Base-by-base conservation (phyloP, 2,888 invertebrate genomes). In the Lordiphosa fenestrarum region DNA sequence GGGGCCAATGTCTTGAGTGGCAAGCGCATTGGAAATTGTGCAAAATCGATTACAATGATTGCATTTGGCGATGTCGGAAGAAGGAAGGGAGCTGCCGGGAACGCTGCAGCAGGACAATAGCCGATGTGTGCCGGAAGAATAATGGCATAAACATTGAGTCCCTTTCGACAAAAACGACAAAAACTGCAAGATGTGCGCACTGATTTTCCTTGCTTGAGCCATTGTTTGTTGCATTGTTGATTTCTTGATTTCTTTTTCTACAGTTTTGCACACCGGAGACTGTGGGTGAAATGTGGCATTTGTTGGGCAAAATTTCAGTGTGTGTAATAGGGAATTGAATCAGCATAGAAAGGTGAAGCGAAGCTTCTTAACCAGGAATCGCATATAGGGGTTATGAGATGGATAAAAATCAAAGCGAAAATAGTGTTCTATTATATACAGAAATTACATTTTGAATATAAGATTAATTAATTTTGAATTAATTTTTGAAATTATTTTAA, bases 31-130 rank as follows among this genome's bases (percentile, higher is more conserved):
- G 70, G 84, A 82, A 84, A 80, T 80, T 80, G 84, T 80, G 80
- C 80, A 80, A 80, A 80, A 80, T 80, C 80, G 80, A 80, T 80
- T 80, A 80, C 84, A 78, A 78, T 84, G 84, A 78, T 82, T 84
- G 80, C 83, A 73, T 75, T 82, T 82, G 77, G 70, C 72, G 75
- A 72, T 66, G 67, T 66, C 69, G 53, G 57, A 75, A 75, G 61
- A 84, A 72, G 73, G 65, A 70, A 55, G 49, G 63, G 41, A 59
- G 56, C 66, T n/a, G n/a, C n/a, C n/a, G n/a, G n/a, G n/a, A n/a
- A n/a, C n/a, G n/a, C n/a, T 54, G 48, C 53, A 48, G 58, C 58
- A 55, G 64, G 53, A 81, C 78, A 84, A 80, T 77, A 60, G 47
- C 46, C 68, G 47, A 52, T 49, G 67, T 69, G 72, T 67, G 82